Conservation (phyloP, 1,140 invertebrate species). For the Choristoneura fumiferana region DNA sequence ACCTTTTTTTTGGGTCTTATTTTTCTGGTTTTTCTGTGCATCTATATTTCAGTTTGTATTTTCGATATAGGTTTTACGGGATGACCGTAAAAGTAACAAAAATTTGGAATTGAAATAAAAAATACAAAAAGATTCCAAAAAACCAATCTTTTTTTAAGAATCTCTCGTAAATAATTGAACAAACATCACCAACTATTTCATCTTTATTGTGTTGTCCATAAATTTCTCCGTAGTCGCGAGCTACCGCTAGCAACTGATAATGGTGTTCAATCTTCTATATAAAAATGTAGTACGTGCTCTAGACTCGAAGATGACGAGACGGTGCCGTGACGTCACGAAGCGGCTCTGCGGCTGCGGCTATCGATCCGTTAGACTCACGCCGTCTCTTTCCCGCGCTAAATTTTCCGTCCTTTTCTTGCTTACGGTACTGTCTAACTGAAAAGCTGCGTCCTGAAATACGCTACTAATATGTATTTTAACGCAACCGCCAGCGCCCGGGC, state of each 20-base stretch:
- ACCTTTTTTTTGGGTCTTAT: too few species aligned
- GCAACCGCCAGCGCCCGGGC: constrained; percentile 56
- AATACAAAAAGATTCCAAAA: too few species aligned
- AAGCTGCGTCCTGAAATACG: constrained; percentile 71
- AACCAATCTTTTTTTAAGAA: too few species aligned
- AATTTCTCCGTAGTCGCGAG: too few species aligned
- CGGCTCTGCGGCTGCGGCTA: constrained; percentile 76
- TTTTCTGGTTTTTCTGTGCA: too few species aligned
- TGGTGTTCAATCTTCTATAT: constrained; percentile 40
- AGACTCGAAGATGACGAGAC: constrained; percentile 72
- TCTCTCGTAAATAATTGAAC: too few species aligned
- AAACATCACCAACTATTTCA: too few species aligned
- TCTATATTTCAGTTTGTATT: too few species aligned
- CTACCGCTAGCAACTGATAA: constrained; percentile 28
- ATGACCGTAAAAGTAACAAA: too few species aligned
- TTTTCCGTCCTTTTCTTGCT: constrained; percentile 46
- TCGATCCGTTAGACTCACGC: constrained; percentile 63
- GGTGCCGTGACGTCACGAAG: constrained; percentile 69
- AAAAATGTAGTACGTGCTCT: constrained; percentile 70
- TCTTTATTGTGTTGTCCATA: too few species aligned
- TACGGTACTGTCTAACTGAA: constrained; percentile 42
- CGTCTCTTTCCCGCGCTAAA: constrained; percentile 49
- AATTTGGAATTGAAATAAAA: too few species aligned
- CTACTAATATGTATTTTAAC: constrained; percentile 78
- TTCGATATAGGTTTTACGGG: too few species aligned